Base-by-base conservation (phyloP, 2,888 invertebrate genomes). In the Mesorhabditis spiculigera region DNA sequence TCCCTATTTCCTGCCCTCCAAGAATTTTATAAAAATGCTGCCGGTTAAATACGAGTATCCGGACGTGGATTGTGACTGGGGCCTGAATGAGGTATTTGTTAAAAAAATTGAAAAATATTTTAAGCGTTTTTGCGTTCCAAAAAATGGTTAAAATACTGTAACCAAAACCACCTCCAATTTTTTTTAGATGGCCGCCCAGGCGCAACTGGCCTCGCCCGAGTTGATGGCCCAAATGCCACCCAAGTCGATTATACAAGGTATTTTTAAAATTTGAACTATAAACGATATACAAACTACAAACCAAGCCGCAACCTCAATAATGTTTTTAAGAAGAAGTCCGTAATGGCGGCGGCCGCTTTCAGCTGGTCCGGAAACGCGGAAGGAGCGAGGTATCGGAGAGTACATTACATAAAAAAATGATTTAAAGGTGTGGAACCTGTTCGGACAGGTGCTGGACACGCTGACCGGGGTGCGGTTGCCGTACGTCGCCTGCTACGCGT, bases 391-490 rank as follows among this genome's bases (percentile, higher is more conserved):
- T 63, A 28, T 28, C 28, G 28, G 28, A 28, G 28, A 1, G 28
- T 28, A 28, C 1, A 28, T 28, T 28, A 28, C 28, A 28, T 28
- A 28, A 28, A 28, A 28, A 28, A 28, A 28, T 45, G 73, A 68
- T 82, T 82, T 8, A 83, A 84, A 72, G 58, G 84, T 84, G 43
- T 84, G 84, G 84, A 84, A 84, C 66, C 71, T 84, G 13, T 84
- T 84, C 68, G 84, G 84, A 28, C 84, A 84, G 77, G 84, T 84
- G 13, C 73, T 84, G 8, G 84, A 84, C 72, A 80, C 73, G n/a
- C 66, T 71, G 10, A 84, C 81, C 45, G 74, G 78, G 41, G 74
- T 73, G n/a, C 78, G 83, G 61, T 76, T 84, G 10, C 84, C 84
- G 5, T 84, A 80, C 68, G 84, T 84, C 6, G 84, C 84, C 43